These are phyloP conservation scores for Penaeus monodon DNA, from an alignment of 2,888 invertebrate species.

Conservation along the genomic window DNA sequence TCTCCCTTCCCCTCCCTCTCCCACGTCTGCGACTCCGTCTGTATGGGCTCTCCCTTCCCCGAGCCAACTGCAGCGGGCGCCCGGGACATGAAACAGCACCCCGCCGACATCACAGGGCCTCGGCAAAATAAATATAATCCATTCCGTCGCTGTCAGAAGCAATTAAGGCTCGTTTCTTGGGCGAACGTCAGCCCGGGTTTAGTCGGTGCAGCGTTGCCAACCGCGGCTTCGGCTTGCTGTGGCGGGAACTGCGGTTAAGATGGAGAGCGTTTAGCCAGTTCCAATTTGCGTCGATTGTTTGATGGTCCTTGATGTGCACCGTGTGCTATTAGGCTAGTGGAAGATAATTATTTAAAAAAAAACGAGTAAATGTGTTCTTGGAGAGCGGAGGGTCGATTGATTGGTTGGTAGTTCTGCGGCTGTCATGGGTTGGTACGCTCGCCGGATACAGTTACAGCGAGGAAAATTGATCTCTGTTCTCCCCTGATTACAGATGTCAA, in stretches of 20 bases:
- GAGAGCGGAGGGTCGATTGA: background rate
- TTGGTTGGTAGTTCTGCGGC: background rate
- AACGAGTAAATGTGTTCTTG: background rate
- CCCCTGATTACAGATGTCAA: slow-evolving; percentile 17
- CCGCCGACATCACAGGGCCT: background rate
- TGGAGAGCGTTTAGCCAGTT: too few species aligned
- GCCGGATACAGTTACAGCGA: slow-evolving; percentile 24
- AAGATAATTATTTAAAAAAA: too few species aligned
- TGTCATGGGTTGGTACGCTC: slow-evolving; percentile 10
- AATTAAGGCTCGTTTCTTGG: slow-evolving; percentile 21
- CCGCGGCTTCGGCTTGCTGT: too few species aligned
- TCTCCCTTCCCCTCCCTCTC: background rate
- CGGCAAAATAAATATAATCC: slow-evolving; percentile 24
- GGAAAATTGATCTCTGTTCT: slow-evolving; percentile 26
- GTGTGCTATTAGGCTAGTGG: too few species aligned
- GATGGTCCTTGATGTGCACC: too few species aligned
- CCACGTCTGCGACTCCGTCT: background rate
- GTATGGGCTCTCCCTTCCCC: background rate
- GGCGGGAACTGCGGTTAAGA: too few species aligned
- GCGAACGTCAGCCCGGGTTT: background rate
- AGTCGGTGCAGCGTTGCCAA: slow-evolving; percentile 6
- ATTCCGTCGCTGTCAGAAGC: slow-evolving; percentile 20
- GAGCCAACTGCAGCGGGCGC: background rate
- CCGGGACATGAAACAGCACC: slow-evolving; percentile 1
- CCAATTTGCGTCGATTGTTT: too few species aligned